Percentiles rank a stretch among this genome's conserved stretches.
These are phyloP conservation scores for Rhyacichthys aspro DNA, from an alignment of 2,797 vertebrate species.

Conservation along the genomic window DNA sequence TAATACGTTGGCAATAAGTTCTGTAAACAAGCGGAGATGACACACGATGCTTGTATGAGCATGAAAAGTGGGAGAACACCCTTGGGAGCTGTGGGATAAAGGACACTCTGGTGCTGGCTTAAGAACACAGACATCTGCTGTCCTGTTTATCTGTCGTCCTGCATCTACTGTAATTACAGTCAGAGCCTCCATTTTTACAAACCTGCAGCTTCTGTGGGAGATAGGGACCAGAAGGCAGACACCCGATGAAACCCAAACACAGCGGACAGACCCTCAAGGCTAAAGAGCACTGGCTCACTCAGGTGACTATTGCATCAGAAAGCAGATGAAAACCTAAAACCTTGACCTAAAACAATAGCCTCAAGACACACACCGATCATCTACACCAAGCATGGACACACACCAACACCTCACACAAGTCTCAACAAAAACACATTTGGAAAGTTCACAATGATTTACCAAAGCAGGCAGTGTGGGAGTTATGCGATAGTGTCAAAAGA, in stretches of 20 bases:
- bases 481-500: background rate
- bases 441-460: too few relatives aligned
- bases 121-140: slow-evolving; percentile 66
- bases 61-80: slow-evolving; percentile 19
- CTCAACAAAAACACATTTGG: too few relatives aligned
- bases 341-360: slow-evolving; percentile 37
- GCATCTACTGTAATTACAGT: slow-evolving; percentile 61
- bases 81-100: slow-evolving; percentile 57
- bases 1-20: slow-evolving; percentile 1
- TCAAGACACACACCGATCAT: slow-evolving; percentile 26
- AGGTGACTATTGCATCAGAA: slow-evolving; percentile 47
- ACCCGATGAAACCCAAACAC: slow-evolving; percentile 25
- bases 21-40: slow-evolving; percentile 22
- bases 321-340: slow-evolving; percentile 57
- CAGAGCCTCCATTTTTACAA: slow-evolving; percentile 63
- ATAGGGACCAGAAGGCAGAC: slow-evolving; percentile 47
- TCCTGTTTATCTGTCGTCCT: slow-evolving; percentile 47
- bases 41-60: slow-evolving; percentile 11
- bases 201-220: slow-evolving; percentile 55
- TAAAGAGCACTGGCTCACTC: slow-evolving; percentile 41
- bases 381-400: slow-evolving; percentile 21
- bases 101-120: slow-evolving; percentile 61
- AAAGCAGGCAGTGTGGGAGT: background rate
- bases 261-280: slow-evolving; percentile 21
- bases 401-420: background rate